A percentile compares a stretch with the other conserved stretches of the same genome.
phyloP scores from a whole-genome alignment of 2,888 invertebrate genomes.

The Drosophila putrida region DNA sequence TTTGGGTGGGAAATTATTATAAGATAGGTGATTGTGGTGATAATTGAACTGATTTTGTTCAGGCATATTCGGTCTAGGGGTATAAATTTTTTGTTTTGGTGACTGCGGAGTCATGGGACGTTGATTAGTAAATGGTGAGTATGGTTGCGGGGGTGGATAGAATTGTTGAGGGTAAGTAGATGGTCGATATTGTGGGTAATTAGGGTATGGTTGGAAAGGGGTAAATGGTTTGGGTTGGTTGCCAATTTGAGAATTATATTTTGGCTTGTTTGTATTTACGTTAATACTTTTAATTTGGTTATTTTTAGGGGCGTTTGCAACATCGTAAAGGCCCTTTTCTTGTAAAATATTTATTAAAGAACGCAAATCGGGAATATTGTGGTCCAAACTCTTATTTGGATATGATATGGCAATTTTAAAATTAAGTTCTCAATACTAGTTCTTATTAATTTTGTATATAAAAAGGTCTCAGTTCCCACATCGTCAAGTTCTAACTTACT shows the following conservation, averaged over 20 bases:
- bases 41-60: conserved; percentile 1
- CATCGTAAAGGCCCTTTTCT: background rate
- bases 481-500: conserved; percentile 16
- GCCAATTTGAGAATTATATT: too few relatives aligned
- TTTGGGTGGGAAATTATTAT: background rate
- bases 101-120: conserved; percentile 2
- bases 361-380: background rate
- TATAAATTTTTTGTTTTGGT: background rate
- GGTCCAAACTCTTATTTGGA: too few relatives aligned
- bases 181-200: too few relatives aligned
- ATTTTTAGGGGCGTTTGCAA: background rate
- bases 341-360: conserved; percentile 2
- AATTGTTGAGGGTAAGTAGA: background rate
- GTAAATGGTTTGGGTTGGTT: too few relatives aligned
- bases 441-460: background rate
- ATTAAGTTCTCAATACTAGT: conserved; percentile 1
- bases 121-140: conserved; percentile 9
- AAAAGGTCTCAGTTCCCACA: background rate
- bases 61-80: background rate
- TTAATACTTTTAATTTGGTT: background rate
- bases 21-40: conserved; percentile 4
- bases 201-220: too few relatives aligned
- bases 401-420: background rate
- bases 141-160: conserved; percentile 9
- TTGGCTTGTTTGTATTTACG: too few relatives aligned